Evolutionary conservation across 2,797 vertebrate species (phyloP).

Genomic region (Coccyzus lansbergi): DNA sequence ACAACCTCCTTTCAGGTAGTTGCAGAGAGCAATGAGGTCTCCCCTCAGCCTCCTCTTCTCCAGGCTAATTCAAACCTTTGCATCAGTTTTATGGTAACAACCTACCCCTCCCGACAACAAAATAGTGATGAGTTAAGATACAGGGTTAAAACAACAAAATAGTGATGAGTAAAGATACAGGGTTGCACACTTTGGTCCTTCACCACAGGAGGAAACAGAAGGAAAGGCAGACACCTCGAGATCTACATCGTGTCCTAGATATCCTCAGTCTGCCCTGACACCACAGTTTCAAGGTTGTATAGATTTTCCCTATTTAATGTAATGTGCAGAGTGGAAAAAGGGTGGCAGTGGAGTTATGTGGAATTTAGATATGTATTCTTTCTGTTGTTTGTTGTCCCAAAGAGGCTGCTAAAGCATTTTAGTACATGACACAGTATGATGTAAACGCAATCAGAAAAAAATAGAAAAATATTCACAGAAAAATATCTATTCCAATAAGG

Average conservation of each 20-base stretch:
- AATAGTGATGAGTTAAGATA: no score
- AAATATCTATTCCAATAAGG: not conserved
- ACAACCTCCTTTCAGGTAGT: no score
- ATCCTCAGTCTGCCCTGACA: not conserved
- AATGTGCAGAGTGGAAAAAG: not conserved
- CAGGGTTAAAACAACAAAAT: no score
- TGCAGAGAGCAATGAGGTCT: no score
- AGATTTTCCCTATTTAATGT: not conserved
- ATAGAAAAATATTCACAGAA: not conserved
- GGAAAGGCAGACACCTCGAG: fast-evolving
- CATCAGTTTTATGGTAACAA: no score
- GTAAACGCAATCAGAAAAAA: not conserved
- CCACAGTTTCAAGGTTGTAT: not conserved
- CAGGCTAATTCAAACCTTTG: no score
- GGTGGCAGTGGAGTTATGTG: not conserved
- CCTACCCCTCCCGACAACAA: no score
- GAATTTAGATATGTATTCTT: not conserved
- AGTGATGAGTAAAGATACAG: no score
- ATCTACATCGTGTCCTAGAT: fast-evolving
- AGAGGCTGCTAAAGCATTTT: not conserved
- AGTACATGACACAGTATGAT: not conserved
- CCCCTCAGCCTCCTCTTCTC: no score
- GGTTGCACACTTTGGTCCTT: not conserved
- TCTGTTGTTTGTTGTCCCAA: not conserved
- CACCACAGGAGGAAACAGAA: not conserved